Percentiles rank a stretch among this genome's conserved stretches.
phyloP scores from a whole-genome alignment of 2,797 vertebrate species.

The Lophotriccus pileatus region DNA sequence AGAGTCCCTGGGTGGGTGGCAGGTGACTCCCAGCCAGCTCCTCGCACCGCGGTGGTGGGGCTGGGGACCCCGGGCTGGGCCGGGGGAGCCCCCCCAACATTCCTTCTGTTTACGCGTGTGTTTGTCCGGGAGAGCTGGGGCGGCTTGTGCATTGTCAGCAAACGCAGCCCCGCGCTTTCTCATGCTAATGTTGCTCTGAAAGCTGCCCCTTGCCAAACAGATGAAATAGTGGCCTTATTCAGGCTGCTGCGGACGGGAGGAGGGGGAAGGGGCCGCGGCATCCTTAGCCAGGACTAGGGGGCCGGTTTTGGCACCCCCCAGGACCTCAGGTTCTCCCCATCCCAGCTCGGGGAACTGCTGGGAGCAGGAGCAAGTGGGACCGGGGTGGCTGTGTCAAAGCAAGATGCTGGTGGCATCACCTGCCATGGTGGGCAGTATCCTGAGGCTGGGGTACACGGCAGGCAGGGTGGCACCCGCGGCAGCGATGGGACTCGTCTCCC shows the following conservation, averaged over 20 bases:
- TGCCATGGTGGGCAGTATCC: fast-evolving
- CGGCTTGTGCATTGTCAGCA: slow-evolving; percentile 91
- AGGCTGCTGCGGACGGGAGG: slow-evolving; percentile 78
- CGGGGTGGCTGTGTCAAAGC: fast-evolving
- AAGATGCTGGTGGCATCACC: not conserved
- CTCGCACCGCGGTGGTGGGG: not conserved
- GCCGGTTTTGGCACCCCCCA: not conserved
- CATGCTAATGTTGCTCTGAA: slow-evolving; percentile 93
- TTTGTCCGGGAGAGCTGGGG: slow-evolving; percentile 90
- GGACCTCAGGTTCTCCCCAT: not conserved
- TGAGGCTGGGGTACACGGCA: not conserved
- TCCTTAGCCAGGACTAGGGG: not conserved
- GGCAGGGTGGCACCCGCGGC: not conserved
- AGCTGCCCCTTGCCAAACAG: slow-evolving; percentile 94
- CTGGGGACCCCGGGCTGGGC: not conserved
- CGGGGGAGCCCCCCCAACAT: slow-evolving; percentile 74
- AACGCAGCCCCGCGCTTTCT: slow-evolving; percentile 87
- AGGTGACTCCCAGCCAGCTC: not conserved
- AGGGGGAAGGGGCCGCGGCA: slow-evolving; percentile 25
- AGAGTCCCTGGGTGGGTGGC: not conserved
- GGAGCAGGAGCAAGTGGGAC: fast-evolving
- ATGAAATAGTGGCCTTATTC: slow-evolving; percentile 94
- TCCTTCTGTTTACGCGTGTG: slow-evolving; percentile 97
- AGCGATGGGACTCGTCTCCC: not conserved
- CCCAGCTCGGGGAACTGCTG: not conserved